Percentiles rank a stretch among this genome's conserved stretches.
Conservation (phyloP, 1,140 invertebrate genomes). For the Drosophila rufa region DNA sequence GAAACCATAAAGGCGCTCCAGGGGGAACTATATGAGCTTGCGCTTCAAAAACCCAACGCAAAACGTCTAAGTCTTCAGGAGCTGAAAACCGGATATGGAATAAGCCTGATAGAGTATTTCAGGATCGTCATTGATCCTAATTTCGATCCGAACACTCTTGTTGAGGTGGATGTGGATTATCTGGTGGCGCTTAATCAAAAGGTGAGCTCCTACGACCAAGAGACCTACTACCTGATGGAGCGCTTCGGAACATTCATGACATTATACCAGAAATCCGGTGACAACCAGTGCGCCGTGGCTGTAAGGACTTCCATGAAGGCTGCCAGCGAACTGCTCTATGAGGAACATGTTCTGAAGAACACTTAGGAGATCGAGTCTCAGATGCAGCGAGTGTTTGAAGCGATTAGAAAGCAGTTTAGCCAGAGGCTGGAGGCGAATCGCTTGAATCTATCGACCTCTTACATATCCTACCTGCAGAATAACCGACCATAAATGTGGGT, state of each 20-base stretch:
- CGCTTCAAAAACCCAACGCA: background rate
- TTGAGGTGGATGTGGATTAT: background rate
- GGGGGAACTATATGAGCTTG: fast-evolving
- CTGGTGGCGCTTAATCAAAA: background rate
- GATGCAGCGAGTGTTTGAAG: background rate
- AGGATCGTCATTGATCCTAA: background rate
- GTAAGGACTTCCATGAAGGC: background rate
- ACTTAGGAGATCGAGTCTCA: background rate
- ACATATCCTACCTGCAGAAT: background rate
- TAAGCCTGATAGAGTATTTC: background rate
- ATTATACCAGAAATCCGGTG: background rate
- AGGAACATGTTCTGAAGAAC: background rate
- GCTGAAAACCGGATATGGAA: background rate
- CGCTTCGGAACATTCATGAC: background rate
- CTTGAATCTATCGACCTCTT: background rate
- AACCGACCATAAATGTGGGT: background rate
- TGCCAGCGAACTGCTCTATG: background rate
- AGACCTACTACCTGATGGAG: background rate
- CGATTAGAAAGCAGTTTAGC: background rate
- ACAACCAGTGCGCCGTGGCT: background rate
- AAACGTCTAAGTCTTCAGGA: background rate
- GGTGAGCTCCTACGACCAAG: background rate
- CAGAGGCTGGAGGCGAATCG: background rate
- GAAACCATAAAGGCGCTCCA: background rate
- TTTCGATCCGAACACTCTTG: background rate